phyloP scores from a whole-genome alignment of 1,140 invertebrate species.

The Phymorhynchus buccinoides region DNA sequence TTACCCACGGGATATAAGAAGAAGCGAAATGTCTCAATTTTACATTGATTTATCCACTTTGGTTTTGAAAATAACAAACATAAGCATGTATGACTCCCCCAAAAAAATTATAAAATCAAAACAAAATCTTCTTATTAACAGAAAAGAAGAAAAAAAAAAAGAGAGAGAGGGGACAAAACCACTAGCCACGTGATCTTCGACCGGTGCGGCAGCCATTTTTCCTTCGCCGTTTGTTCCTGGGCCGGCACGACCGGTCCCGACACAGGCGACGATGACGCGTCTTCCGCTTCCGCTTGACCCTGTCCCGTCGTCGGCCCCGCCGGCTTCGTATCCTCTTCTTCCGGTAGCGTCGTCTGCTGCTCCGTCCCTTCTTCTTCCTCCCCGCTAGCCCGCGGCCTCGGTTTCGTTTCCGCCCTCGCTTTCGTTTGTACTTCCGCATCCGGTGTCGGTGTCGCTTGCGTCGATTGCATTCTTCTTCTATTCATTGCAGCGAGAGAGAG shows the following conservation, averaged over 20 bases:
- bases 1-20: too few relatives aligned
- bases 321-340: not conserved
- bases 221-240: not conserved
- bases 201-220: slow-evolving; percentile 7
- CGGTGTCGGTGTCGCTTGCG: slow-evolving; percentile 32
- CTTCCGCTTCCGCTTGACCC: not conserved
- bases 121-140: not conserved
- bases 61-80: too few relatives aligned
- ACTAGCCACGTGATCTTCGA: not conserved
- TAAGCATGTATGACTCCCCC: too few relatives aligned
- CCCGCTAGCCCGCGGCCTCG: too few relatives aligned
- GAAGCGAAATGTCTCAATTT: too few relatives aligned
- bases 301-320: not conserved
- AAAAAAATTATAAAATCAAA: not conserved
- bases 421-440: slow-evolving; percentile 39
- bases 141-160: not conserved
- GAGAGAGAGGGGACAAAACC: not conserved
- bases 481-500: too few relatives aligned
- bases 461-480: slow-evolving; percentile 38
- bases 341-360: not conserved
- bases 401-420: slow-evolving; percentile 30
- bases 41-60: too few relatives aligned
- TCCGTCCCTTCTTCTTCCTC: slow-evolving; percentile 24
- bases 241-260: not conserved
- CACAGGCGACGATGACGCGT: slow-evolving; percentile 4